A percentile compares a stretch with the other conserved stretches of the same genome.
Evolutionary conservation across 2,888 invertebrate genomes (phyloP).

Genomic region (Tinea pellionella): DNA sequence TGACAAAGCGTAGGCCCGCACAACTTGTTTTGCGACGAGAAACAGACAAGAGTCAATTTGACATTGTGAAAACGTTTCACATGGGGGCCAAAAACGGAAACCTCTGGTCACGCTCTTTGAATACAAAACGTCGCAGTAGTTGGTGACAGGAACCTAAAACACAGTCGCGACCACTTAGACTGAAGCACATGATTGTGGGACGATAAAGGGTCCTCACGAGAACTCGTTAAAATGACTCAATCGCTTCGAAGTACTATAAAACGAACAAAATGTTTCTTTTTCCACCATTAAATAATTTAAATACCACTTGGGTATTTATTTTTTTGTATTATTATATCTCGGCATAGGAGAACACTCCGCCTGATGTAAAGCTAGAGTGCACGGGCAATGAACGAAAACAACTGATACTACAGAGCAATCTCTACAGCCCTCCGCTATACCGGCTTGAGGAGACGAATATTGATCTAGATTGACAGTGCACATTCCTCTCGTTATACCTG

Average conservation of each 20-base stretch:
- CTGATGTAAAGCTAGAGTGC: too few species aligned
- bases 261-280: not conserved
- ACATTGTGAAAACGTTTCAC: constrained; percentile 60
- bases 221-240: not conserved
- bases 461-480: too few species aligned
- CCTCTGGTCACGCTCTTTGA: constrained; percentile 48
- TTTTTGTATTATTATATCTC: too few species aligned
- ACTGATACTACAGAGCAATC: too few species aligned
- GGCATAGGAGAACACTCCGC: too few species aligned
- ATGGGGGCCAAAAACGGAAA: constrained; percentile 53
- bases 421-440: too few species aligned
- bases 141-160: not conserved
- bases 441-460: too few species aligned
- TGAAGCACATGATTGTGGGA: not conserved
- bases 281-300: not conserved
- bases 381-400: too few species aligned
- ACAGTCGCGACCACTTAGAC: not conserved
- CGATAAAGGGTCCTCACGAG: not conserved
- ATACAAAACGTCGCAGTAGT: constrained; percentile 32
- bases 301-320: too few species aligned
- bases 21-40: constrained; percentile 7
- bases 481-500: too few species aligned
- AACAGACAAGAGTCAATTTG: constrained; percentile 31
- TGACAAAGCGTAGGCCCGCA: constrained; percentile 3
- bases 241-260: not conserved